A percentile compares a stretch with the other conserved stretches of the same genome.
Evolutionary conservation across 2,888 invertebrate genomes (phyloP).

Genomic region (Icerya purchasi): DNA sequence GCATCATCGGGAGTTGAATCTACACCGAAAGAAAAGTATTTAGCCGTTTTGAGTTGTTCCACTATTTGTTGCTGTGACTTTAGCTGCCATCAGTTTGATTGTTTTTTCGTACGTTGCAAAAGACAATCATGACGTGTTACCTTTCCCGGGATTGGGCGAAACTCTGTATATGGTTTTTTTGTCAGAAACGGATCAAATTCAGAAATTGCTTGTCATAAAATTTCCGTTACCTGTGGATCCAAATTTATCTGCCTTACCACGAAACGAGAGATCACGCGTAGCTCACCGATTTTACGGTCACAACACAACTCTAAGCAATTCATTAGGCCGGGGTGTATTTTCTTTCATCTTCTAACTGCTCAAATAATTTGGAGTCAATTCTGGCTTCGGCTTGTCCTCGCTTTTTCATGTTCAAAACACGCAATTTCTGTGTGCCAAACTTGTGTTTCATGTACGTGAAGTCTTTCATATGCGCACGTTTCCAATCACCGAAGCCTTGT

Average conservation of each 20-base stretch:
- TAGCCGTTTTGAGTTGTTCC: slow-evolving; percentile 1
- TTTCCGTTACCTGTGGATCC: slow-evolving; percentile 21
- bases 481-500: no score
- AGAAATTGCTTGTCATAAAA: slow-evolving; percentile 21
- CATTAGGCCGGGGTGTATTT: slow-evolving; percentile 24
- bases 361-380: slow-evolving; percentile 2
- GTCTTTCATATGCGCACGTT: no score
- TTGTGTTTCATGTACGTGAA: no score
- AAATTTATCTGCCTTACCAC: slow-evolving; percentile 20
- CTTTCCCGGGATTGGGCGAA: slow-evolving; percentile 21
- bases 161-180: slow-evolving; percentile 19
- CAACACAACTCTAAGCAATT: slow-evolving; percentile 20
- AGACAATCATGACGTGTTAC: slow-evolving; percentile 18
- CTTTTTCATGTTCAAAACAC: no score
- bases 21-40: slow-evolving; percentile 11
- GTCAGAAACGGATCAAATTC: slow-evolving; percentile 21
- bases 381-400: no score
- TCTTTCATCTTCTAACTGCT: slow-evolving; percentile 8
- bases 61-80: slow-evolving; percentile 1
- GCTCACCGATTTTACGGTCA: slow-evolving; percentile 18
- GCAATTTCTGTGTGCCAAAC: no score
- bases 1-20: slow-evolving; percentile 13
- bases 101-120: slow-evolving; percentile 8
- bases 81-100: slow-evolving; percentile 7
- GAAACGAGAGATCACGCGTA: slow-evolving; percentile 20